These are phyloP conservation scores for Conomelus anceps DNA, from an alignment of 2,888 invertebrate species.

Conservation along the genomic window DNA sequence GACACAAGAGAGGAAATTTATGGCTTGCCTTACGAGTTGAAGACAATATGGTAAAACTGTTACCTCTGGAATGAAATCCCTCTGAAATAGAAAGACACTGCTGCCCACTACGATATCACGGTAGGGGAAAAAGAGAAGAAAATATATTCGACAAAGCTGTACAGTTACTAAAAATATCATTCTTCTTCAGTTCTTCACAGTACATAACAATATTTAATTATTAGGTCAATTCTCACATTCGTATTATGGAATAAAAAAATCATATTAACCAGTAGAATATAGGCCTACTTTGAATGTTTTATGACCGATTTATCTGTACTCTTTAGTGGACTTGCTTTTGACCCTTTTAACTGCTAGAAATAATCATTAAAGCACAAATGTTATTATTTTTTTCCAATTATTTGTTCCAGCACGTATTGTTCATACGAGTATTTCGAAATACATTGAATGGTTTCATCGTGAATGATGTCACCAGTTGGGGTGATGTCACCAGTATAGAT, in stretches of 20 bases:
- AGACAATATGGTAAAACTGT: neutral
- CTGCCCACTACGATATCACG: neutral
- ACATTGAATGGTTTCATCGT: too few species aligned
- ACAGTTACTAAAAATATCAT: neutral
- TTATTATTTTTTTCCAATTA: too few species aligned
- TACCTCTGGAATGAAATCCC: neutral
- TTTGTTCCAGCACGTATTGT: too few species aligned
- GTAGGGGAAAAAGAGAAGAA: neutral
- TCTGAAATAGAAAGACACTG: neutral
- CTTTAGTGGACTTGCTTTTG: too few species aligned
- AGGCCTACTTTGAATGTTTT: neutral
- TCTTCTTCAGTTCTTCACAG: neutral
- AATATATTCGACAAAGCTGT: neutral
- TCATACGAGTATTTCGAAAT: too few species aligned
- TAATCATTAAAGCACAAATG: too few species aligned
- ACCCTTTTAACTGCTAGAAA: too few species aligned
- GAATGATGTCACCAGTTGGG: too few species aligned
- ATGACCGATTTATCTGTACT: too few species aligned
- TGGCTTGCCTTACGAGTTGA: neutral
- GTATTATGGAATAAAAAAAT: too few species aligned
- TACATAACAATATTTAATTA: neutral
- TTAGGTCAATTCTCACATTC: neutral
- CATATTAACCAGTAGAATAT: neutral
- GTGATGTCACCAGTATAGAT: too few species aligned
- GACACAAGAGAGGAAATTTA: neutral